Percentiles rank a stretch among this genome's conserved stretches.
Conservation (phyloP, 2,888 invertebrate genomes). For the Alsophila aescularia region DNA sequence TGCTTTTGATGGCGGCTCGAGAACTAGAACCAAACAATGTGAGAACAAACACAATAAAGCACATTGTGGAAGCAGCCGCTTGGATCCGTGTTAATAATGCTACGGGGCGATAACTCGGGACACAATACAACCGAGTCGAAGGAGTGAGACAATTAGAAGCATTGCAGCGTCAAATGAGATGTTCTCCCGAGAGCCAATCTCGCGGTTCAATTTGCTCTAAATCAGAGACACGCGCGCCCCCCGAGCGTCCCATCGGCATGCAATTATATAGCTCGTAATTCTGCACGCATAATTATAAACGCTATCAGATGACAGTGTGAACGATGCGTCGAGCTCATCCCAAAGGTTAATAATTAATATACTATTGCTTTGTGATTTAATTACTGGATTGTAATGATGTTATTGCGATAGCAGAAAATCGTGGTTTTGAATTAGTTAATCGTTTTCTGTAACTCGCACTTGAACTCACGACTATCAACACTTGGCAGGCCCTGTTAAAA, state of each 20-base stretch:
- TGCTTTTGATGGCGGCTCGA: slow-evolving; percentile 29
- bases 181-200: slow-evolving; percentile 74
- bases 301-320: slow-evolving; percentile 52
- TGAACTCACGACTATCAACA: no score
- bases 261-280: slow-evolving; percentile 56
- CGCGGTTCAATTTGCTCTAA: slow-evolving; percentile 79
- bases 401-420: slow-evolving; percentile 26
- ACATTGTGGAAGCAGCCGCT: slow-evolving; percentile 40
- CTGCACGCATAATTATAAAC: slow-evolving; percentile 58
- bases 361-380: slow-evolving; percentile 48
- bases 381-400: slow-evolving; percentile 43
- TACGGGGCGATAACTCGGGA: slow-evolving; percentile 54
- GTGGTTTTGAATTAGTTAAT: slow-evolving; percentile 11
- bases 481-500: no score
- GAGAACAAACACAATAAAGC: slow-evolving; percentile 46
- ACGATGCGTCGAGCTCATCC: slow-evolving; percentile 48
- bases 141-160: slow-evolving; percentile 77
- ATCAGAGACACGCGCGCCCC: slow-evolving; percentile 64
- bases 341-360: slow-evolving; percentile 47
- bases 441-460: not conserved
- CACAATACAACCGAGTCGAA: slow-evolving; percentile 60
- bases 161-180: slow-evolving; percentile 79
- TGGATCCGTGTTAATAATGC: slow-evolving; percentile 51
- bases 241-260: slow-evolving; percentile 42
- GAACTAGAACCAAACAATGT: slow-evolving; percentile 33